These are phyloP conservation scores for Stegodyphus dumicola DNA, from an alignment of 1,140 invertebrate species.

Conservation along the genomic window DNA sequence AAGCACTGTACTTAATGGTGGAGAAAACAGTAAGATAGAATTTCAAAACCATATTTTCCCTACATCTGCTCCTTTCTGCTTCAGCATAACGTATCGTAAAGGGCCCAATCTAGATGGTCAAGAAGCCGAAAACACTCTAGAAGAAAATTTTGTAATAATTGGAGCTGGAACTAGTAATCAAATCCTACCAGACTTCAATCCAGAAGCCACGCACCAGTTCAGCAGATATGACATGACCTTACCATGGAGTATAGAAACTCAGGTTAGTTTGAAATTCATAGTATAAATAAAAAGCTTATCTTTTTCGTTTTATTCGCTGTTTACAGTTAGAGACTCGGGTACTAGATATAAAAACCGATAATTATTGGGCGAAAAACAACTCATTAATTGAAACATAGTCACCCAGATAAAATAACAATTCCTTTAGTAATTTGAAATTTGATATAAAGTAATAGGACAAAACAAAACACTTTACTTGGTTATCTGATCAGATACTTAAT, in stretches of 20 bases:
- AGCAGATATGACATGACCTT: conserved; percentile 8
- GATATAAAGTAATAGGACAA: too few relatives aligned
- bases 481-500: too few relatives aligned
- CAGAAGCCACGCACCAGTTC: conserved; percentile 11
- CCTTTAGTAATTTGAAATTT: too few relatives aligned
- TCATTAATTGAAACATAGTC: too few relatives aligned
- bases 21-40: conserved; percentile 11
- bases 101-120: conserved; percentile 10
- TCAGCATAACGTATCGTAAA: conserved; percentile 25
- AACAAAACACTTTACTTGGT: too few relatives aligned
- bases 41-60: conserved; percentile 20
- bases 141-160: conserved; percentile 5
- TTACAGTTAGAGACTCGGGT: neutral
- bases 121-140: neutral
- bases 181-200: neutral
- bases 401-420: too few relatives aligned
- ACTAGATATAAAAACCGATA: too few relatives aligned
- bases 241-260: neutral
- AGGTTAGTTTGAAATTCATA: neutral
- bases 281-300: neutral
- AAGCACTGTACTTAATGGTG: conserved; percentile 7
- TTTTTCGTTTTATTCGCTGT: neutral
- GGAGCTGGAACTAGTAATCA: neutral
- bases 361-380: too few relatives aligned
- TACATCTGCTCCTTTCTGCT: neutral